Conservation (phyloP, 37 sponge, comb jelly and placozoan species). For the Bolinopsis microptera region DNA sequence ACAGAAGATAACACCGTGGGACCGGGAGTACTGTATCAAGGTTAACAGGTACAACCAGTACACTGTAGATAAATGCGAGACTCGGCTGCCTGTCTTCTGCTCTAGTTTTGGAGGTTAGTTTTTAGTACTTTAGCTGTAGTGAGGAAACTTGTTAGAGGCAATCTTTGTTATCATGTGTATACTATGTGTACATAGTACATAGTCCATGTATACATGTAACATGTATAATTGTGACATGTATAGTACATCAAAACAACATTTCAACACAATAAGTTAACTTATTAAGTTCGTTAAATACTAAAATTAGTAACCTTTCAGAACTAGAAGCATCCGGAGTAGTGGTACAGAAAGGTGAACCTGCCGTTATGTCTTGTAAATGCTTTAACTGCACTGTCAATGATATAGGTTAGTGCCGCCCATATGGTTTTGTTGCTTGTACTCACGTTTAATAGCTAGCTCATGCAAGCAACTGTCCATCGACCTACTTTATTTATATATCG, state of each 20-base stretch:
- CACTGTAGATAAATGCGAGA: not conserved
- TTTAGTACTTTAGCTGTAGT: not conserved
- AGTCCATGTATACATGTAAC: too few relatives aligned
- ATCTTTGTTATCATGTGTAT: not conserved
- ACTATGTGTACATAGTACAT: too few relatives aligned
- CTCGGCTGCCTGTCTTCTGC: not conserved
- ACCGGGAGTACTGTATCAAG: slow-evolving; percentile 46
- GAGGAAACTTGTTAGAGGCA: not conserved
- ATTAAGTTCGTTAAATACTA: too few relatives aligned
- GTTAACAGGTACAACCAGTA: slow-evolving; percentile 34
- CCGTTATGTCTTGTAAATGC: slow-evolving; percentile 23
- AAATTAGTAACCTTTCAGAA: too few relatives aligned
- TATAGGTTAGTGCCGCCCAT: slow-evolving; percentile 15
- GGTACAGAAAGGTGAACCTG: slow-evolving; percentile 16
- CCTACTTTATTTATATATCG: too few relatives aligned
- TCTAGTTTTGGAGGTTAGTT: slow-evolving; percentile 13
- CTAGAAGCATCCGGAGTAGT: not conserved
- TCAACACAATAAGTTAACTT: too few relatives aligned
- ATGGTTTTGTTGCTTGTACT: too few relatives aligned
- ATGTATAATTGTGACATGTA: too few relatives aligned
- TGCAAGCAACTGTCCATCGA: too few relatives aligned
- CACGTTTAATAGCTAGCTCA: too few relatives aligned
- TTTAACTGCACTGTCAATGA: not conserved
- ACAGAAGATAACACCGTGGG: slow-evolving; percentile 17
- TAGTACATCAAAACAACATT: too few relatives aligned